phyloP scores from a whole-genome alignment of 2,888 invertebrate genomes.

The Dynastes hyllus region DNA sequence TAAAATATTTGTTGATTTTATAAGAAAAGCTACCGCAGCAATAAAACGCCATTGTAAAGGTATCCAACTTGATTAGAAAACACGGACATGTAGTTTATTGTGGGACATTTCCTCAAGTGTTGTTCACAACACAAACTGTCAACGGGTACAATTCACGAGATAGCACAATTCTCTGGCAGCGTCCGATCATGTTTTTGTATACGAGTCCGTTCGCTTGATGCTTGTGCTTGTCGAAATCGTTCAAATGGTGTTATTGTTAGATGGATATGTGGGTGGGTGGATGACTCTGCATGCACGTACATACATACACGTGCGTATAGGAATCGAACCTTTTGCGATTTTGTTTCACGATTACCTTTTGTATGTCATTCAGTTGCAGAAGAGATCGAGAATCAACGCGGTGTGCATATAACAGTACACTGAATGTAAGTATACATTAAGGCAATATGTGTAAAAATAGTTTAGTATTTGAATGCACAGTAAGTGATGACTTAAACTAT shows the following conservation, averaged over 20 bases:
- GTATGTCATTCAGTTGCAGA: background rate
- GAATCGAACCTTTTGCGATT: conserved; percentile 24
- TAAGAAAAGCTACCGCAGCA: too few relatives aligned
- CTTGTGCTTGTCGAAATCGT: conserved; percentile 30
- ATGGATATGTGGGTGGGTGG: conserved; percentile 18
- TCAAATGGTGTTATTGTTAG: conserved; percentile 36
- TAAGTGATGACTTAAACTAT: too few relatives aligned
- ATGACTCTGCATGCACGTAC: background rate
- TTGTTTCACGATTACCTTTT: conserved; percentile 8
- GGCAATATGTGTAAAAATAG: too few relatives aligned
- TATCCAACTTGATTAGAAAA: conserved; percentile 32
- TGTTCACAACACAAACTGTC: conserved; percentile 49
- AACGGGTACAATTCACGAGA: conserved; percentile 43
- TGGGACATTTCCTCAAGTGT: conserved; percentile 39
- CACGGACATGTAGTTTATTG: conserved; percentile 30
- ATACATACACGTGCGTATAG: background rate
- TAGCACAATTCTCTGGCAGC: conserved; percentile 21
- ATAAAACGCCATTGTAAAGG: background rate
- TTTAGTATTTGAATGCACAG: too few relatives aligned
- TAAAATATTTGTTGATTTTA: too few relatives aligned
- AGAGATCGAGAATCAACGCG: too few relatives aligned
- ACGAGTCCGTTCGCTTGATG: conserved; percentile 10
- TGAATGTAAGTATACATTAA: too few relatives aligned
- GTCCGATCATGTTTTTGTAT: conserved; percentile 27
- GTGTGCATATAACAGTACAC: too few relatives aligned